Base-by-base conservation (phyloP, 1,140 invertebrate genomes). In the Orius insidiosus region DNA sequence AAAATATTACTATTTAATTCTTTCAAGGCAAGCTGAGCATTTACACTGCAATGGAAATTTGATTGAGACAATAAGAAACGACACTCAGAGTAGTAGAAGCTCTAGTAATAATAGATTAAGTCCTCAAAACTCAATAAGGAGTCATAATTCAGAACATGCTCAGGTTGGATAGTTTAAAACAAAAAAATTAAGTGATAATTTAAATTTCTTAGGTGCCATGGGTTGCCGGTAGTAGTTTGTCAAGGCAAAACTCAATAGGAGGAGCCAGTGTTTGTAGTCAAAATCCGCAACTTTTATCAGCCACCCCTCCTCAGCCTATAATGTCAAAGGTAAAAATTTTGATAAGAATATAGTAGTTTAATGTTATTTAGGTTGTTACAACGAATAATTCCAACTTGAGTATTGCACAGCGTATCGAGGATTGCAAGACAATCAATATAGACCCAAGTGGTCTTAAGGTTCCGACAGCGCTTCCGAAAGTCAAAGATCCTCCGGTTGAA, bases 21-120 rank as follows among this genome's bases (percentile, higher is more conserved):
- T 10, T 15, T 35, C 3, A 8, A 39, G 37, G 9, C 13, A 24
- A 14, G 61, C 70, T 24, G 76, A 80, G 56, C 75, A 80, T 55
- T 67, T 68, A 5, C 69, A 78, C 50, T 84, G 78, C 58, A 86
- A 85, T 57, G 81, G 76, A 13, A 69, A 68, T 45, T 61, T 70
- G 11, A 63, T 69, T 19, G 68, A 65, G 46, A 66, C 65, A 42
- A 67, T 69, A 55, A 63, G 66, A 58, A 82, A 77, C 53, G 76
- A 81, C 52, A 81, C 76, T 1, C 78, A 81, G 70, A 64, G 39
- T 68, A 73, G 58, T 32, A 41, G 38, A 30, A 45, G 58, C 59
- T 41, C 67, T 66, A 64, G 73, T 45, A 68, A 70, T 51, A 73
- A 72, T 62, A 71, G 64, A 14, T 57, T 76, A 47, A 79, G 75